Evolutionary conservation across 2,888 invertebrate genomes (phyloP), one percentile per base, ranked within the genome.

Genomic region (Linnaemya tessellans): DNA sequence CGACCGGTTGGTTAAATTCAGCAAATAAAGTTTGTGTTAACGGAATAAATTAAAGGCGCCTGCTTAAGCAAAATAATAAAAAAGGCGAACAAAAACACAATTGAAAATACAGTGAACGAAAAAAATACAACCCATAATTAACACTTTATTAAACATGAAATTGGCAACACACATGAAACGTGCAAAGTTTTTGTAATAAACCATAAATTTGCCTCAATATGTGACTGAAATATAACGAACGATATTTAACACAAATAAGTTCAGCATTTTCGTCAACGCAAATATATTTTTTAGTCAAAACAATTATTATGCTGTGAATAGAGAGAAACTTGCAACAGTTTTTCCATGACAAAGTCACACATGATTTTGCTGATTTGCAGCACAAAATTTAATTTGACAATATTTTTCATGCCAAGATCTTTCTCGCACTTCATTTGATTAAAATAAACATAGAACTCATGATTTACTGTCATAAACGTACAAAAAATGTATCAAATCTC

Each of bases 401-500:
- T 25, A 25, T 62, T 43, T 60, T 74, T 82, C 38, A 70, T 22
- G 18, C 18, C 38, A 68, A 71, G 79, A 85, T 85, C 79, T 75
- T 82, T 82, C 80, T 85, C 85, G 65, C 85, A 82, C 85, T 82
- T 82, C 85, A 82, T 82, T 85, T 71, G 65, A 75, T 73, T 62
- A 41, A 67, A 75, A 80, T 80, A 65, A 79, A 82, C 60, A 85
- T 79, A 74, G 70, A 85, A 82, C 18, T 74, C 68, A 74, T 81
- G 58, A 81, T 41, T 74, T 84, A 64, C 81, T 43, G 51, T 84
- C 79, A 68, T 62, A 67, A 60, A 68, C 80, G 56, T 46, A 51
- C 68, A 43, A 58, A 56, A 79, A 79, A 84, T 70, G 70, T 68
- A 62, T 74, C 64, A 82, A 82, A 75, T 80, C 75, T 75, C 75